Conservation (phyloP, 2,797 vertebrate genomes). For the Picus viridis region DNA sequence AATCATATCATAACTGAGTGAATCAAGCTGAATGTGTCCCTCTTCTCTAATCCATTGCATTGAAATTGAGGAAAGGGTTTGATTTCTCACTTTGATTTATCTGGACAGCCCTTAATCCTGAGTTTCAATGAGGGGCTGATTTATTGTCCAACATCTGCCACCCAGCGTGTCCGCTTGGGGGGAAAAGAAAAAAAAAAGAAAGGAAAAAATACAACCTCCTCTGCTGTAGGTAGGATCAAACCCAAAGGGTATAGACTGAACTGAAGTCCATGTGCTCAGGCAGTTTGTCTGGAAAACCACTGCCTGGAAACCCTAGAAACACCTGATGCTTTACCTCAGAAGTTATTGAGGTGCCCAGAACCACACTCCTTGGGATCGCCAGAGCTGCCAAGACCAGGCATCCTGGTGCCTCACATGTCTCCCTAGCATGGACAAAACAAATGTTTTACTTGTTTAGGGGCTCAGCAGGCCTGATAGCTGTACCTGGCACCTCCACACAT, state of each 20-base stretch:
- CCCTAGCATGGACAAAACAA: background rate
- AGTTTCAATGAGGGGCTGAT: constrained; percentile 37
- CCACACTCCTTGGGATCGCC: fast-evolving
- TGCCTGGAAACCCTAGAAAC: background rate
- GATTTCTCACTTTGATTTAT: constrained; percentile 51
- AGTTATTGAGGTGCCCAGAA: background rate
- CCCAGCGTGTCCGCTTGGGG: background rate
- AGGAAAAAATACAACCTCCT: background rate
- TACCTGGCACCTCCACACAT: fast-evolving
- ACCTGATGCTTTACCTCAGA: background rate
- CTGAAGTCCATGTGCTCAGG: background rate
- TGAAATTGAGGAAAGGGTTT: constrained; percentile 16
- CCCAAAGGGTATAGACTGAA: constrained; percentile 4
- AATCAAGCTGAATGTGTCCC: constrained; percentile 13
- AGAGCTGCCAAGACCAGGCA: background rate
- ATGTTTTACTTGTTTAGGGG: background rate
- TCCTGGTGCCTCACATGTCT: fast-evolving
- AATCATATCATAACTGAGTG: background rate
- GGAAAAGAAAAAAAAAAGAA: background rate
- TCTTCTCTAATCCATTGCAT: constrained; percentile 26
- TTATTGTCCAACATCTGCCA: constrained; percentile 55
- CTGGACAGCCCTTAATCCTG: background rate
- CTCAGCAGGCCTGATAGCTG: fast-evolving
- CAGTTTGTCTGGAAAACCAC: background rate
- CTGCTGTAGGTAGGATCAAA: constrained; percentile 63